phyloP scores from a whole-genome alignment of 2,888 invertebrate genomes.

The Bhutanitis thaidina region DNA sequence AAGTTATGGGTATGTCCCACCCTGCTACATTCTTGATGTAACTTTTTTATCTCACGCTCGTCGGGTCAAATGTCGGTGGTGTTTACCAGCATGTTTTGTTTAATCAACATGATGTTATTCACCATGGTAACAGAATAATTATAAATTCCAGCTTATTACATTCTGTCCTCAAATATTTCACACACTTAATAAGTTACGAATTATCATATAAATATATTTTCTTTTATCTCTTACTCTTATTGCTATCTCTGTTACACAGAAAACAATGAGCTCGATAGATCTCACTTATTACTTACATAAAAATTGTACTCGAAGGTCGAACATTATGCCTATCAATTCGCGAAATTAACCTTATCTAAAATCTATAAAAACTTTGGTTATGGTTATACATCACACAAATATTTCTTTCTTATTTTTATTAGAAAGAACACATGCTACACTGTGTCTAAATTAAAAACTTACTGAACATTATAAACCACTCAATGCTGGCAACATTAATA shows the following conservation, averaged over 20 bases:
- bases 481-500: too few species aligned
- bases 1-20: too few species aligned
- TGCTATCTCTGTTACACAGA: conserved; percentile 77
- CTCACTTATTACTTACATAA: conserved; percentile 51
- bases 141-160: conserved; percentile 20
- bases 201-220: conserved; percentile 42
- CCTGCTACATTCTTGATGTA: too few species aligned
- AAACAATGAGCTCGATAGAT: conserved; percentile 65
- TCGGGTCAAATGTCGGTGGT: too few species aligned
- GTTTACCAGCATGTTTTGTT: too few species aligned
- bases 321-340: conserved; percentile 3
- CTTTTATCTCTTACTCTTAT: conserved; percentile 56
- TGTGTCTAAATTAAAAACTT: too few species aligned
- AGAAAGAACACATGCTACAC: neutral
- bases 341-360: conserved; percentile 4
- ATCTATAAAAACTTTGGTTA: conserved; percentile 13
- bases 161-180: conserved; percentile 31
- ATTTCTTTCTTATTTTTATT: neutral
- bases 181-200: conserved; percentile 43
- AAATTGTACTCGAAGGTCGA: conserved; percentile 55
- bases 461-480: too few species aligned
- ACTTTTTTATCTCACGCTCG: too few species aligned
- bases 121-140: too few species aligned
- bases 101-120: too few species aligned
- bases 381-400: neutral